phyloP scores from a whole-genome alignment of 2,113 vertebrate genomes.

The Corythoichthys haematopterus region DNA sequence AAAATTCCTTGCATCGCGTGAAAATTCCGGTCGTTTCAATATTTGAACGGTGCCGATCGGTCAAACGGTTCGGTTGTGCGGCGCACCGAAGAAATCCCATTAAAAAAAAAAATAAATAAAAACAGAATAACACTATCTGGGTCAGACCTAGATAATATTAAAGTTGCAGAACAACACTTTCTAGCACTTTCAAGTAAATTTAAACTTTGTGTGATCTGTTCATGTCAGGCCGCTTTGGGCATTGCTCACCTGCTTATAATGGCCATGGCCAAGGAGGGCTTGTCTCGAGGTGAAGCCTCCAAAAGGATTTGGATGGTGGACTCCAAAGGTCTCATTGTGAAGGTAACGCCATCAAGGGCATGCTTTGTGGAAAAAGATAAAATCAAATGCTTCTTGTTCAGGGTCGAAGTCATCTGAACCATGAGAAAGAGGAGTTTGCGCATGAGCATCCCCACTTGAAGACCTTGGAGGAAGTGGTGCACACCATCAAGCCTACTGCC shows the following conservation, averaged over 20 bases:
- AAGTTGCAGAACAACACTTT: too few species aligned
- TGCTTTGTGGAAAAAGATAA: neutral
- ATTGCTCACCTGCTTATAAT: slow-evolving; percentile 89
- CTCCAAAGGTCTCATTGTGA: slow-evolving; percentile 90
- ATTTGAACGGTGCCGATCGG: too few species aligned
- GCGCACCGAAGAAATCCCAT: too few species aligned
- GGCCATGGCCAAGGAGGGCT: slow-evolving; percentile 90
- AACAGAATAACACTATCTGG: too few species aligned
- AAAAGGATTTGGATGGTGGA: slow-evolving; percentile 98
- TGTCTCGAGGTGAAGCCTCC: slow-evolving; percentile 76
- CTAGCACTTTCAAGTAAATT: neutral
- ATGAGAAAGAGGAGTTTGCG: slow-evolving; percentile 90
- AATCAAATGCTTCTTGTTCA: slow-evolving; percentile 41
- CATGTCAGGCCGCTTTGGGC: slow-evolving; percentile 85
- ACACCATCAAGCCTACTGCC: slow-evolving; percentile 86
- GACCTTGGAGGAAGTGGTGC: slow-evolving; percentile 87
- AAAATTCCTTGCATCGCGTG: too few species aligned
- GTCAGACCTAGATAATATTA: too few species aligned
- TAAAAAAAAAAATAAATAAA: too few species aligned
- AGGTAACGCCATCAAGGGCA: slow-evolving; percentile 70
- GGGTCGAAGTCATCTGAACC: slow-evolving; percentile 87
- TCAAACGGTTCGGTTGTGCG: too few species aligned
- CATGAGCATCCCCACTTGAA: slow-evolving; percentile 84
- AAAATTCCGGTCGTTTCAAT: too few species aligned
- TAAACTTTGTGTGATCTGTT: neutral